Evolutionary conservation across 1,140 invertebrate genomes (phyloP), one percentile per base, ranked within the genome.

Genomic region (Homalodisca vitripennis): DNA sequence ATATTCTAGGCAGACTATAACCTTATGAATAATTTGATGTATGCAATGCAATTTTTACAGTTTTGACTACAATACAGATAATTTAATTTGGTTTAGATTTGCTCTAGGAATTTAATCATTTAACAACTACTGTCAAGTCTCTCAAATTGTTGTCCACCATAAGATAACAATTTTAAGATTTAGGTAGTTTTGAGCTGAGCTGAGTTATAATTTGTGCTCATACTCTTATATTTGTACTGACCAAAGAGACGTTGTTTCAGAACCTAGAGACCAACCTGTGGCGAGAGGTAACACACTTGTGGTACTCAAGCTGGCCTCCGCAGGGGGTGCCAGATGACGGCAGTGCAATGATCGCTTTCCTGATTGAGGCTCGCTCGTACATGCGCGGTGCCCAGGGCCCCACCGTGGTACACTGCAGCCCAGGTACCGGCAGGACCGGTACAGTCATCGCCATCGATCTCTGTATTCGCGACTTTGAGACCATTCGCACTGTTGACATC

Each of bases 401-500:
- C 31, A 86, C 92, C 71, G 87, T 94, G 31, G 88, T 95, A 53
- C 92, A 94, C 78, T 97, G 94, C 82, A 94, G 93, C 80, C 92
- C 93, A 48, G 94, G 95, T 64, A 96, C 94, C 17, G 94, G 94
- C 12, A 83, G 95, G 31, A 93, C 93, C 14, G 93, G 93, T n/a
- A 92, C 92, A 13, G 81, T 95, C 46, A 87, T 96, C 69, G 91
- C 93, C 29, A 89, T 92, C n/a, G 94, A 97, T 80, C 85, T 94
- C 70, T 89, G 89, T 71, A 92, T 95, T 79, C 86, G 92, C 74
- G 90, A 92, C 75, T 90, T 92, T 78, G 92, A 94, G 77, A 80
- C 84, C 3, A 87, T 87, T 13, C 84, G 91, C 68, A 85, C 84
- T 22, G 89, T 94, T 14, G 93, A 97, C 78, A 87, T 97, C 76